Evolutionary conservation across 2,113 vertebrate species (phyloP).

Genomic region (Amazona vittata): DNA sequence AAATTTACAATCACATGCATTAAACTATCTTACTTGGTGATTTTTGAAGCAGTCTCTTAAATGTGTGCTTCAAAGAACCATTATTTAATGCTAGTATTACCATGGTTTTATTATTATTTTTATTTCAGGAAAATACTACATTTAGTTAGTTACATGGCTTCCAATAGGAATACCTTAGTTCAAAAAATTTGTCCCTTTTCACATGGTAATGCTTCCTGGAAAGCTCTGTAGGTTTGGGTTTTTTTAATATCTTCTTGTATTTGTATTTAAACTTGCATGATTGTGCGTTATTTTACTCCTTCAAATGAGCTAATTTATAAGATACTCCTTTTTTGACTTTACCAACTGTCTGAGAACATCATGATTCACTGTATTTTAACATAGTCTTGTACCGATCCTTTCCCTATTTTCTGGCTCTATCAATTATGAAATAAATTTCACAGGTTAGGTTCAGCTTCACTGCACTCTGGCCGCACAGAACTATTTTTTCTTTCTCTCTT

Average conservation of each 20-base stretch:
- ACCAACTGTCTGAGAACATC: neutral
- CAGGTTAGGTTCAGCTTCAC: neutral
- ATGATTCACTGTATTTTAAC: neutral
- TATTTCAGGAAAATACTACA: neutral
- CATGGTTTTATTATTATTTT: neutral
- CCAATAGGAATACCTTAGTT: neutral
- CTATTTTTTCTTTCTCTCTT: neutral
- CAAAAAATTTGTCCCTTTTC: neutral
- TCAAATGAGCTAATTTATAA: neutral
- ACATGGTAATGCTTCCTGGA: neutral
- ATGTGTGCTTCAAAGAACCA: neutral
- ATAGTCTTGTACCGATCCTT: neutral
- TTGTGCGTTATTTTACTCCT: neutral
- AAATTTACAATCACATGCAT: neutral
- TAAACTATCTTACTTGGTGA: neutral
- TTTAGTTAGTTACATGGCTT: neutral
- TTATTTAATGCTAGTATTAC: neutral
- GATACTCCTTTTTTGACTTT: neutral
- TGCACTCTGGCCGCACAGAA: neutral
- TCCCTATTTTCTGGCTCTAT: neutral
- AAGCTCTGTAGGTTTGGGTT: neutral
- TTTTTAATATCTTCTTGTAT: neutral
- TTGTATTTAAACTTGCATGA: neutral
- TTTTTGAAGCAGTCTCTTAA: constrained; percentile 23
- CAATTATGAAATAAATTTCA: neutral